Base-by-base conservation (phyloP, 2,113 vertebrate genomes). In the Chaenocephalus aceratus region DNA sequence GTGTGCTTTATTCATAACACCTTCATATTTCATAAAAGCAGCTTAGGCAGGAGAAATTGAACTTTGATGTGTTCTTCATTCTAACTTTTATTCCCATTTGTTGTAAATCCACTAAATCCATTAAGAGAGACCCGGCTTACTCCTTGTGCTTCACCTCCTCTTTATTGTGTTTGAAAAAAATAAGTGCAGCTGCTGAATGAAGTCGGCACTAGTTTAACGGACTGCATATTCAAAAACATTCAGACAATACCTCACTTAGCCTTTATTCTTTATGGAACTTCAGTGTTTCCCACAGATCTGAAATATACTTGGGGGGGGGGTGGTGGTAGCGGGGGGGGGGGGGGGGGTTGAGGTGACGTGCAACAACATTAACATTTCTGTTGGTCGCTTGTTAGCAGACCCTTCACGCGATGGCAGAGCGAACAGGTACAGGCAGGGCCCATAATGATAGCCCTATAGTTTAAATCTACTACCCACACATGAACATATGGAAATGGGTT, bases 21-120 rank as follows among this genome's bases (percentile, higher is more conserved):
- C 69, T 86, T 86, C 15, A 85, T 88, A 79, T 88, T 90, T 81
- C 66, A 84, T 74, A 79, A 81, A 79, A 79, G 72, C 81, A 83
- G 58, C 75, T 79, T 57, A 65, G 69, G 65, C 65, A 70, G 69
- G 85, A 79, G 63, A 79, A 76, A 73, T 74, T 76, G 59, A 77
- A 82, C 80, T 86, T 80, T 86, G 73, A 84, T 71, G 46, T 73
- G 52, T 79, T 80, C 77, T 77, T 75, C 69, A 59, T 75, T 81
- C 53, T 23, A 76, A 75, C 57, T 81, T 80, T 26, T 74, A 14
- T 77, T 87, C 80, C 56, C 65, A 61, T 80, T 75, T 87, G 61
- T 75, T 70, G 63, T 51, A 70, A 69, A 75, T 62, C 48, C 64
- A 82, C 61, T 79, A 77, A 85, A 80, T 57, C 67, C 60, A 79